Percentiles rank a stretch among this genome's conserved stretches.
Evolutionary conservation across 1,140 invertebrate genomes (phyloP).

Genomic region (Psix sp.): DNA sequence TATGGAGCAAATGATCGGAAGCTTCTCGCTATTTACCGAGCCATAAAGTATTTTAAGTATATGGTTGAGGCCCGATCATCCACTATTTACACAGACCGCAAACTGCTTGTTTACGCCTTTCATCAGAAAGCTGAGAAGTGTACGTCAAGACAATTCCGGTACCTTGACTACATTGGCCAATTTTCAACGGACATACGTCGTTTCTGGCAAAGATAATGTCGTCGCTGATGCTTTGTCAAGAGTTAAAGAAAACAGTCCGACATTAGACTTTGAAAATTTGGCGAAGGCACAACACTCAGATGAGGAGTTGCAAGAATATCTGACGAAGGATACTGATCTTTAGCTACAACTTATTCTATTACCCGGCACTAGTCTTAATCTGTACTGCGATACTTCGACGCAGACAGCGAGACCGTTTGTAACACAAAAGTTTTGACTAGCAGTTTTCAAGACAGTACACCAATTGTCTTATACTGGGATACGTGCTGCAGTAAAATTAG

Average conservation of each 20-base stretch:
- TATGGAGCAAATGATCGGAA: background rate
- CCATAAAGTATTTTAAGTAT: constrained; percentile 5
- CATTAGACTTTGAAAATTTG: constrained; percentile 1
- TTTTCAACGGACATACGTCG: constrained; percentile 34
- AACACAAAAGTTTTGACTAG: constrained; percentile 34
- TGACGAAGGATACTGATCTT: background rate
- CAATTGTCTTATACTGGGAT: constrained; percentile 42
- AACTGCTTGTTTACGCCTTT: constrained; percentile 1
- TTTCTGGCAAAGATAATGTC: too few species aligned
- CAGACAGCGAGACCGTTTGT: constrained; percentile 13
- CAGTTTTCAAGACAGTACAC: constrained; percentile 50
- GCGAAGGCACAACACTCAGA: constrained; percentile 10
- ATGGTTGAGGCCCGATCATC: constrained; percentile 5
- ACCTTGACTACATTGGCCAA: constrained; percentile 69
- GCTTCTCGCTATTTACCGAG: constrained; percentile 4
- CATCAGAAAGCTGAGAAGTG: constrained; percentile 8
- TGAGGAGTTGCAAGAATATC: background rate
- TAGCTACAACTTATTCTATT: background rate
- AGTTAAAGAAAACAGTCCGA: constrained; percentile 13
- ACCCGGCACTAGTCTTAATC: background rate
- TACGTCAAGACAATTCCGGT: constrained; percentile 45
- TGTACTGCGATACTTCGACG: constrained; percentile 18
- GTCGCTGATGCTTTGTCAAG: constrained; percentile 61
- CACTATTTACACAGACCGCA: background rate
- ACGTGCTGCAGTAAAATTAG: constrained; percentile 23